Base-by-base conservation (phyloP, 2,888 invertebrate species). In the Autographa gamma region DNA sequence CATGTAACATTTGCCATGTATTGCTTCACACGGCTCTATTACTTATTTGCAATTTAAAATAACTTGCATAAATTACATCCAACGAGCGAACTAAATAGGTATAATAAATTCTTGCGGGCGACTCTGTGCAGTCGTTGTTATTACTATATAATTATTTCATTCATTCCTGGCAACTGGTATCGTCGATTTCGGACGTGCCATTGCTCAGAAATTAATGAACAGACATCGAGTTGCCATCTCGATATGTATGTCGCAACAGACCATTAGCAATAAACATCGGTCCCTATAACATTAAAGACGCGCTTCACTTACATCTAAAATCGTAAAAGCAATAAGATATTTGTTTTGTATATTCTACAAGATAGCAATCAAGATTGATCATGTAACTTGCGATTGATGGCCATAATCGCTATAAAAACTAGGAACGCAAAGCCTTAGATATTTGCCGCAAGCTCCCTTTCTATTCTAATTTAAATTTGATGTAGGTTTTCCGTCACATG, bases 31-130 rank as follows among this genome's bases (percentile, higher is more conserved):
- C 72, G 74, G 77, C 80, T 81, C 70, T 69, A 74, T 77, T 69
- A 66, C 81, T 79, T 70, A 88, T 89, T 89, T 87, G 84, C 84
- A 87, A 86, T 89, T 82, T 83, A 83, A 85, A 87, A 80, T 81
- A 72, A 68, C 77, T 72, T 60, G 75, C 73, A 86, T 80, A 80
- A 82, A 85, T 84, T 84, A 81, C 76, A 71, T 79, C 79, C 76
- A 75, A 77, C 77, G 64, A 75, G 69, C 67, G 60, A 68, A 68
- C 77, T 76, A 64, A 73, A 76, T 74, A 74, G 58, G 56, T 56
- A 62, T 76, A 77, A 81, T 80, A 74, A 73, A 83, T 76, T 76
- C 73, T 75, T 76, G 63, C 63, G 18, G 66, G 70, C 65, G 14
- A 71, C 66, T 72, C 66, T 63, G 66, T 75, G 72, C 62, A 62